Evolutionary conservation across 2,113 vertebrate genomes (phyloP).

Genomic region (Corydoras maculifer): DNA sequence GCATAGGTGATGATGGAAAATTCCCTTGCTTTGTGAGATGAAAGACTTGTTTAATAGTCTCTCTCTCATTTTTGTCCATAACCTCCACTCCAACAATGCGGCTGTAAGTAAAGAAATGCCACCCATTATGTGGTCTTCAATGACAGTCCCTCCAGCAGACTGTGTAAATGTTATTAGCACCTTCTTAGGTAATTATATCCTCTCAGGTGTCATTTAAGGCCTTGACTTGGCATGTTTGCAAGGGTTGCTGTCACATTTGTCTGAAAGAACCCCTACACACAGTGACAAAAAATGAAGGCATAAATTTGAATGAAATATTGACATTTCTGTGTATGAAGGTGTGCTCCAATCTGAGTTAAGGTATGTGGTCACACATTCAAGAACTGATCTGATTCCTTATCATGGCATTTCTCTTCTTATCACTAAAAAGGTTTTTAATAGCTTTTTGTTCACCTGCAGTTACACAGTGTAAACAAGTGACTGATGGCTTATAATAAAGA

Average conservation of each 20-base stretch:
- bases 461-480: constrained; percentile 50
- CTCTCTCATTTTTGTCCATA: constrained; percentile 38
- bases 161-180: constrained; percentile 49
- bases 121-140: constrained; percentile 43
- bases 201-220: constrained; percentile 50
- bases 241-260: constrained; percentile 39
- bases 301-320: constrained; percentile 31
- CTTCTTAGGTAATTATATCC: constrained; percentile 51
- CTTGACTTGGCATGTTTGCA: constrained; percentile 41
- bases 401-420: constrained; percentile 36
- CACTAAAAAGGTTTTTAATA: constrained; percentile 46
- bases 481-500: constrained; percentile 49
- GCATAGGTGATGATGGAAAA: constrained; percentile 29
- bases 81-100: constrained; percentile 41
- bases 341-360: constrained; percentile 37
- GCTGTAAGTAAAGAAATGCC: constrained; percentile 40
- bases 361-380: constrained; percentile 32
- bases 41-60: constrained; percentile 24
- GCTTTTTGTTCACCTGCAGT: constrained; percentile 44
- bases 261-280: constrained; percentile 31
- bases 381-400: constrained; percentile 44
- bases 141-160: constrained; percentile 43
- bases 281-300: constrained; percentile 19
- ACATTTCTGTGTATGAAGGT: constrained; percentile 29
- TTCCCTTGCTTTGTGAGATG: constrained; percentile 34